Percentiles rank a stretch among this genome's conserved stretches.
Conservation (phyloP, 2,113 vertebrate genomes). For the Plecotus auritus region DNA sequence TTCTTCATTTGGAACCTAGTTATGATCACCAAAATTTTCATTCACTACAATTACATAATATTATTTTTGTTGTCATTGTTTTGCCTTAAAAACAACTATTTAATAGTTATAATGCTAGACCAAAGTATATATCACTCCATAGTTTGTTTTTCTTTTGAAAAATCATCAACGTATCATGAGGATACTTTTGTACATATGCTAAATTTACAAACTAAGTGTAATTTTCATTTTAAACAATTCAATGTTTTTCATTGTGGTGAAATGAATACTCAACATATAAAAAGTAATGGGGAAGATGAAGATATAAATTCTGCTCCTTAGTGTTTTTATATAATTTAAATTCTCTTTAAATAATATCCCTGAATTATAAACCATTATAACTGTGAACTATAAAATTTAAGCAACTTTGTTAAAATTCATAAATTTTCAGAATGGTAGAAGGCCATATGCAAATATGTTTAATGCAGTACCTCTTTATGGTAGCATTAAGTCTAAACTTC, state of each 20-base stretch:
- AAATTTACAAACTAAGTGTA: neutral
- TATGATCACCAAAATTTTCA: neutral
- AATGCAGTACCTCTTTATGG: constrained; percentile 63
- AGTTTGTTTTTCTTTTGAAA: neutral
- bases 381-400: constrained; percentile 52
- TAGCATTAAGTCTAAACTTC: constrained; percentile 71
- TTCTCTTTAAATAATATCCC: constrained; percentile 48
- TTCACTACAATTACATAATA: neutral
- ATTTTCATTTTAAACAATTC: constrained; percentile 26
- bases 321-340: constrained; percentile 54
- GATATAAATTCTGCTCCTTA: constrained; percentile 54
- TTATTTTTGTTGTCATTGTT: neutral
- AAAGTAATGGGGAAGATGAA: constrained; percentile 35
- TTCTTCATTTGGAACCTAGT: neutral
- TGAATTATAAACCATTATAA: constrained; percentile 57
- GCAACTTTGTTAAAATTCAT: constrained; percentile 66
- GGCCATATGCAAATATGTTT: constrained; percentile 74
- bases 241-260: neutral
- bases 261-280: constrained; percentile 30
- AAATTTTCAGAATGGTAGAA: constrained; percentile 46
- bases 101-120: neutral
- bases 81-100: constrained; percentile 8
- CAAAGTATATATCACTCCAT: neutral
- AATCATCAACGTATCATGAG: neutral
- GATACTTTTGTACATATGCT: neutral